A percentile compares a stretch with the other conserved stretches of the same genome.
Conservation (phyloP, 2,888 invertebrate genomes). For the Mactromeris polynyma region DNA sequence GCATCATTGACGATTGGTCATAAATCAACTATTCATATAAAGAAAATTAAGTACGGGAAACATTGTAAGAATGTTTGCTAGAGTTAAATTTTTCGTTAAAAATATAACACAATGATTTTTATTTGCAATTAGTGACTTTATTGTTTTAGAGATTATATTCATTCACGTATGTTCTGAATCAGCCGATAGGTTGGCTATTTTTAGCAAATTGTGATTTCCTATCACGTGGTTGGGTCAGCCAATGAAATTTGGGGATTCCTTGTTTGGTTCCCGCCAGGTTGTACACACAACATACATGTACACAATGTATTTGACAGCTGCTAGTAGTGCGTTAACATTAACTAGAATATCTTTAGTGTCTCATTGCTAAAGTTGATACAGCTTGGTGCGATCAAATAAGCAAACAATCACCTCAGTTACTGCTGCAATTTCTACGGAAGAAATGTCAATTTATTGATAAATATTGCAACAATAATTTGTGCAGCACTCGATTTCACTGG, state of each 20-base stretch:
- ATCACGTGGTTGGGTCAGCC: slow-evolving; percentile 63
- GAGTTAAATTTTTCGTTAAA: neutral
- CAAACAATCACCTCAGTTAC: neutral
- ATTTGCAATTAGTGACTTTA: neutral
- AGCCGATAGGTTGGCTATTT: slow-evolving; percentile 39
- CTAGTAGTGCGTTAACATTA: neutral
- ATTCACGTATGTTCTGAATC: slow-evolving; percentile 11
- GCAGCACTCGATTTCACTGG: too few relatives aligned
- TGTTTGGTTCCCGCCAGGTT: slow-evolving; percentile 78
- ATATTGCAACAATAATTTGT: too few relatives aligned
- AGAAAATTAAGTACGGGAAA: neutral
- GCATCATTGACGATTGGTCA: slow-evolving; percentile 1
- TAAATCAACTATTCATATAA: neutral
- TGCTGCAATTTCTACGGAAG: too few relatives aligned
- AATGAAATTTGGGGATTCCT: slow-evolving; percentile 74
- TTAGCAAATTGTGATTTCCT: slow-evolving; percentile 53
- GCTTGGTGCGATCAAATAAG: neutral
- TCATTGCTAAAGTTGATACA: neutral
- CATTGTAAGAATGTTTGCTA: neutral
- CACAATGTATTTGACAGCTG: slow-evolving; percentile 68
- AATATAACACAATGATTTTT: neutral
- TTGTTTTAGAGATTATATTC: slow-evolving; percentile 39
- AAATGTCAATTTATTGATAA: too few relatives aligned
- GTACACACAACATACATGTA: slow-evolving; percentile 72
- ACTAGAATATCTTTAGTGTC: neutral